Conservation (phyloP, 1,140 invertebrate genomes). For the Coenobita brevimanus region DNA sequence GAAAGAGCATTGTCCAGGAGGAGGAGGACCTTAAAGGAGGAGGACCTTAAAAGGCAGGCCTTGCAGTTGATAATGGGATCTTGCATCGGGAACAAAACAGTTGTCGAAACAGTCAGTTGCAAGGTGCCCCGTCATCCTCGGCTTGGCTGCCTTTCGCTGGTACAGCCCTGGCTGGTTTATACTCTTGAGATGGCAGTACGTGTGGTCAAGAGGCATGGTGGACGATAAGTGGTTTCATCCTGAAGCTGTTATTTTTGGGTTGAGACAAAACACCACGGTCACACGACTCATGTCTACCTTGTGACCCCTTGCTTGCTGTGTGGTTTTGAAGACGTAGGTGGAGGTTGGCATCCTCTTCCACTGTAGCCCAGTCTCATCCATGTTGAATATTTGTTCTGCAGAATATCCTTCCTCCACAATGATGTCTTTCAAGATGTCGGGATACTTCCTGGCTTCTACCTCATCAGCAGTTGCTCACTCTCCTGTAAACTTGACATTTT, state of each 20-base stretch:
- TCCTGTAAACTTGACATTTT: too few relatives aligned
- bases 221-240: not conserved
- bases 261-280: not conserved
- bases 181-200: not conserved
- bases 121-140: too few relatives aligned
- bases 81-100: not conserved
- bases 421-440: not conserved
- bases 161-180: not conserved
- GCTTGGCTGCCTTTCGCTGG: not conserved
- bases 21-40: not conserved
- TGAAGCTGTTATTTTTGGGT: not conserved
- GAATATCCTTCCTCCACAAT: too few relatives aligned
- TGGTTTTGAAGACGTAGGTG: not conserved
- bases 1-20: not conserved
- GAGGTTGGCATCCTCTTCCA: not conserved
- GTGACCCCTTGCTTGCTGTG: not conserved
- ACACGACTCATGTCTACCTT: not conserved
- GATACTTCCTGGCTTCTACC: not conserved
- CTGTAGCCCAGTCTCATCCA: too few relatives aligned
- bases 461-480: not conserved
- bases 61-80: not conserved
- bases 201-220: not conserved
- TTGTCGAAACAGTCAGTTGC: not conserved
- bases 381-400: too few relatives aligned
- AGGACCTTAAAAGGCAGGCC: not conserved